Percentiles rank a stretch among this genome's conserved stretches.
phyloP scores from a whole-genome alignment of 2,113 vertebrate genomes.

The Cygnus atratus region DNA sequence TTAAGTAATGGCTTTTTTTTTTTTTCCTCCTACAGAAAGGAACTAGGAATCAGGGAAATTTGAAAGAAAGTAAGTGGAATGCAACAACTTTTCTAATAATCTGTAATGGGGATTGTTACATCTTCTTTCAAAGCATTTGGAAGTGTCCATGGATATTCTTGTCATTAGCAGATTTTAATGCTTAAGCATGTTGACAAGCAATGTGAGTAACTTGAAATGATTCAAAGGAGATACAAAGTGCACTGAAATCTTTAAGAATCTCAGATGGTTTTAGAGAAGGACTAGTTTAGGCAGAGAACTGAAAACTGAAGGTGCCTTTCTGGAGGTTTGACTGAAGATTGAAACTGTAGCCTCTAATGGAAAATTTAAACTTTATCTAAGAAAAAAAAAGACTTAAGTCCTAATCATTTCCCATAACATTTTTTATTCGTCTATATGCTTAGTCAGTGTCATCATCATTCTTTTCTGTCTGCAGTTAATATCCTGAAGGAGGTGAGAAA shows the following conservation, averaged over 20 bases:
- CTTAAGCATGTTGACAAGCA: not conserved
- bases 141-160: not conserved
- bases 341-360: not conserved
- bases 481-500: not conserved
- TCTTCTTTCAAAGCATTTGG: not conserved
- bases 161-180: not conserved
- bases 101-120: not conserved
- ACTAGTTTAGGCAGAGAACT: not conserved
- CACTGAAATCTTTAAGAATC: not conserved
- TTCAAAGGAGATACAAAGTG: not conserved
- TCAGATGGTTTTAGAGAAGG: not conserved
- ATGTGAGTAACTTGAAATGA: not conserved
- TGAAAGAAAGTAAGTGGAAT: not conserved
- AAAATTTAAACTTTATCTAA: not conserved
- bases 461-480: not conserved
- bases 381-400: not conserved
- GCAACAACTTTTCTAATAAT: not conserved
- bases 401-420: not conserved
- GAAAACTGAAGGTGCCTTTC: not conserved
- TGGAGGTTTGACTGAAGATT: not conserved
- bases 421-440: not conserved
- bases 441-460: not conserved
- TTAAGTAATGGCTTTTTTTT: not conserved
- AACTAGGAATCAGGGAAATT: not conserved
- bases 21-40: not conserved